Percentiles rank a stretch among this genome's conserved stretches.
These are phyloP conservation scores for Chelonus formosanus DNA, from an alignment of 2,888 invertebrate genomes.

Conservation along the genomic window DNA sequence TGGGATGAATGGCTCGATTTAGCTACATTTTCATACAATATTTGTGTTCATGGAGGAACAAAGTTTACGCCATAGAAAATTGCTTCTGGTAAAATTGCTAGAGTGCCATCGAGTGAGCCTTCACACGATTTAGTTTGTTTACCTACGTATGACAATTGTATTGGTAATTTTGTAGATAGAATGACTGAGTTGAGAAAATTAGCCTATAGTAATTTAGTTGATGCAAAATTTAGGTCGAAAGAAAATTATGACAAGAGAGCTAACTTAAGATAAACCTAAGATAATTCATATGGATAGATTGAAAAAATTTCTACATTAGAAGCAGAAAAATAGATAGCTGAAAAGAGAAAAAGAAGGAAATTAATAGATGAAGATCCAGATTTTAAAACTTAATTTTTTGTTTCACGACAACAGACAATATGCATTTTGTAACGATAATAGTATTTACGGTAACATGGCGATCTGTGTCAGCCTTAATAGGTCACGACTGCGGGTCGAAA, in stretches of 20 bases:
- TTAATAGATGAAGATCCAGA: too few species aligned
- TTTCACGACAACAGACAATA: background rate
- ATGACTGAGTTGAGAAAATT: constrained; percentile 15
- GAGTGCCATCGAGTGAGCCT: constrained; percentile 19
- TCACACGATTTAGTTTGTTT: background rate
- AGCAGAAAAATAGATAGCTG: too few species aligned
- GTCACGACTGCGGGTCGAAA: constrained; percentile 31
- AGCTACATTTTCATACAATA: constrained; percentile 38
- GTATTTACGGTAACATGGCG: background rate
- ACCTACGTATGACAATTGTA: constrained; percentile 33
- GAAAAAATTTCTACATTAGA: too few species aligned
- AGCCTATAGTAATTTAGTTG: constrained; percentile 22
- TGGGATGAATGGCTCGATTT: constrained; percentile 36
- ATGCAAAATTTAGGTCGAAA: constrained; percentile 32
- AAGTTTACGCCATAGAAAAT: constrained; percentile 21
- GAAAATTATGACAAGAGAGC: constrained; percentile 32
- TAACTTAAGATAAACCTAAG: too few species aligned
- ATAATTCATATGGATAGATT: too few species aligned
- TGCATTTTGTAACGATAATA: background rate
- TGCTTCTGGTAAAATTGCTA: constrained; percentile 18
- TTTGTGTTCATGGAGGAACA: constrained; percentile 31
- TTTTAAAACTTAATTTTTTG: constrained; percentile 6
- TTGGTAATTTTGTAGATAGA: constrained; percentile 24
- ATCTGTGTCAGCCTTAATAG: constrained; percentile 13
- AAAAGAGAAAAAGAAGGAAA: too few species aligned